Conservation (phyloP, 2,797 vertebrate genomes). For the Lerista edwardsae region DNA sequence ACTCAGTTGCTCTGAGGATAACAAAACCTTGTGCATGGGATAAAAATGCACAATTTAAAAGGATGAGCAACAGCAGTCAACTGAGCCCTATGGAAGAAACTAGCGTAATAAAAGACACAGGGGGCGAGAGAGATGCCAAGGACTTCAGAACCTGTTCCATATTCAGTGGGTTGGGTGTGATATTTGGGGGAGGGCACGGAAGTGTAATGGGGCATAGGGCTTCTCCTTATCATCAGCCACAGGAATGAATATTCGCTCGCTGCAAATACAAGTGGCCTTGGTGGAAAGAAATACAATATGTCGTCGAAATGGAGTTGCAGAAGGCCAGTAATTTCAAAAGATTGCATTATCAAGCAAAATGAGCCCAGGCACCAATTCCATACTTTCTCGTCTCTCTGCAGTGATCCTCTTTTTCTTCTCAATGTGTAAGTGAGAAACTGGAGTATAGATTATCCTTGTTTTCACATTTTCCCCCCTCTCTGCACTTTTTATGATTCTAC, state of each 20-base stretch:
- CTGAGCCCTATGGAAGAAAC: neutral
- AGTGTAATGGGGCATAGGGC: neutral
- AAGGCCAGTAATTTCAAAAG: neutral
- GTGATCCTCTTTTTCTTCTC: constrained; percentile 25
- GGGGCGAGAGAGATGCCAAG: neutral
- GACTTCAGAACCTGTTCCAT: neutral
- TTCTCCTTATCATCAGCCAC: fast-evolving
- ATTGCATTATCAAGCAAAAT: constrained; percentile 19
- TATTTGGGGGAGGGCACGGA: neutral
- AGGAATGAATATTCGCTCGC: neutral
- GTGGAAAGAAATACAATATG: neutral
- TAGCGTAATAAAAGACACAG: neutral
- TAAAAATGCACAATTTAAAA: neutral
- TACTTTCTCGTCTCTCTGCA: constrained; percentile 26
- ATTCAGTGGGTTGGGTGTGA: neutral
- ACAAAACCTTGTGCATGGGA: neutral
- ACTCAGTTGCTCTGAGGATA: no score
- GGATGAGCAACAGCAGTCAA: neutral
- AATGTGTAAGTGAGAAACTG: constrained; percentile 14
- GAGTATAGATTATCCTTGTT: constrained; percentile 39
- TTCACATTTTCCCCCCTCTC: constrained; percentile 33
- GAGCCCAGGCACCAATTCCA: constrained; percentile 23
- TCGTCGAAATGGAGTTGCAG: neutral
- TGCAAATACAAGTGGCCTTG: neutral
- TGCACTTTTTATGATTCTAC: constrained; percentile 44